Percentiles rank a stretch among this genome's conserved stretches.
Evolutionary conservation across 2,113 vertebrate genomes (phyloP).

Genomic region (Geococcyx californianus): DNA sequence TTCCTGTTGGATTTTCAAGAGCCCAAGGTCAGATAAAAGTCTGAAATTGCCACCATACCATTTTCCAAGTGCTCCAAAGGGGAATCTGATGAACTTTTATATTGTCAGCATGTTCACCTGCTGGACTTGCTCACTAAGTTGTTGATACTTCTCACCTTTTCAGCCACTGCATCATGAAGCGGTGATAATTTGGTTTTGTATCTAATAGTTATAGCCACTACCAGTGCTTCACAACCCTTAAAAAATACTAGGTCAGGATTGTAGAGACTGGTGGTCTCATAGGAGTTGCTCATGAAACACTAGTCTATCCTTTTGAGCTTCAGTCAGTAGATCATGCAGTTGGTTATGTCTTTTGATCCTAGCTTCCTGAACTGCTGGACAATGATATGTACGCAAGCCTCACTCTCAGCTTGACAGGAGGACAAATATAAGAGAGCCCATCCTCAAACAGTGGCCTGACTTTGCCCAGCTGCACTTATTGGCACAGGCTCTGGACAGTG

Average conservation of each 20-base stretch:
- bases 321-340: background rate
- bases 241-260: background rate
- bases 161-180: background rate
- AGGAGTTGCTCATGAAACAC: background rate
- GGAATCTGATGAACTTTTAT: fast-evolving
- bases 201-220: background rate
- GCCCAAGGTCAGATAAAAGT: background rate
- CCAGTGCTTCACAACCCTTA: background rate
- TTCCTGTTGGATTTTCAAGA: background rate
- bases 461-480: no score
- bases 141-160: background rate
- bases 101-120: background rate
- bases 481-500: no score
- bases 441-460: no score
- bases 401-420: background rate
- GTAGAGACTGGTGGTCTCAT: background rate
- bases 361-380: background rate
- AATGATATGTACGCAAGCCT: background rate
- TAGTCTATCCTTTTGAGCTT: background rate
- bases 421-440: no score
- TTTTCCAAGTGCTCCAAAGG: background rate
- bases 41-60: background rate
- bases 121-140: background rate
- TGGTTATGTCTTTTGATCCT: background rate
- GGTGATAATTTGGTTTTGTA: background rate